These are phyloP conservation scores for Tetraodon nigroviridis DNA, from an alignment of 2,113 vertebrate species.

Conservation along the genomic window DNA sequence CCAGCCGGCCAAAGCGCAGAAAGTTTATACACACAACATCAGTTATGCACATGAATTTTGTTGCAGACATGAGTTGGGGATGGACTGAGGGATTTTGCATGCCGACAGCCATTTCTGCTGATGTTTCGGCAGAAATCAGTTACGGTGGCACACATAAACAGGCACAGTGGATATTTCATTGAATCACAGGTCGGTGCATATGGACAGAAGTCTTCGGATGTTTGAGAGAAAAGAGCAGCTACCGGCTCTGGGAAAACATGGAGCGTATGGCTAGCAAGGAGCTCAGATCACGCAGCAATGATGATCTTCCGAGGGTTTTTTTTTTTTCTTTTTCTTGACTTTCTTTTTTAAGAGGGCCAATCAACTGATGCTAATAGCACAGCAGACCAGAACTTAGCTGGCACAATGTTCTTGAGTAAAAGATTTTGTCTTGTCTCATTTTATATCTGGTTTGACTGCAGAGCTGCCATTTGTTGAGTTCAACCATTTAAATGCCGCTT, in stretches of 20 bases:
- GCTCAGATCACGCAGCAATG: slow-evolving; percentile 34
- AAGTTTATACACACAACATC: slow-evolving; percentile 57
- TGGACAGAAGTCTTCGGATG: slow-evolving; percentile 53
- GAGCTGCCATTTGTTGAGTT: neutral
- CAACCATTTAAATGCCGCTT: slow-evolving; percentile 2
- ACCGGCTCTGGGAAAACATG: slow-evolving; percentile 21
- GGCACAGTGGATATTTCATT: slow-evolving; percentile 53
- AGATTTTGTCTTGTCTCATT: neutral
- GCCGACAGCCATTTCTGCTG: slow-evolving; percentile 46
- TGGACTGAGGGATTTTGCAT: slow-evolving; percentile 48
- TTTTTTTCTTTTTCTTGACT: neutral
- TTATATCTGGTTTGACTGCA: neutral
- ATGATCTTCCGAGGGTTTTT: slow-evolving; percentile 27
- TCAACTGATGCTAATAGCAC: neutral
- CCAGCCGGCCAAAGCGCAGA: slow-evolving; percentile 42
- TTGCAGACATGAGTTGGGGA: slow-evolving; percentile 52
- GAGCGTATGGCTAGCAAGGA: slow-evolving; percentile 26
- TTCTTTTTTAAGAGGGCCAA: neutral
- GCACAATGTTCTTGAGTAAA: neutral
- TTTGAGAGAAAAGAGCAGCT: slow-evolving; percentile 49
- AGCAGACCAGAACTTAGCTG: neutral
- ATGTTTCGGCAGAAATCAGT: slow-evolving; percentile 53
- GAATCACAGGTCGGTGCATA: slow-evolving; percentile 51
- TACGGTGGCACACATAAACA: slow-evolving; percentile 50
- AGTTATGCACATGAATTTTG: slow-evolving; percentile 55